These are phyloP conservation scores for Harpegnathos saltator DNA, from an alignment of 1,140 invertebrate genomes.

Conservation along the genomic window DNA sequence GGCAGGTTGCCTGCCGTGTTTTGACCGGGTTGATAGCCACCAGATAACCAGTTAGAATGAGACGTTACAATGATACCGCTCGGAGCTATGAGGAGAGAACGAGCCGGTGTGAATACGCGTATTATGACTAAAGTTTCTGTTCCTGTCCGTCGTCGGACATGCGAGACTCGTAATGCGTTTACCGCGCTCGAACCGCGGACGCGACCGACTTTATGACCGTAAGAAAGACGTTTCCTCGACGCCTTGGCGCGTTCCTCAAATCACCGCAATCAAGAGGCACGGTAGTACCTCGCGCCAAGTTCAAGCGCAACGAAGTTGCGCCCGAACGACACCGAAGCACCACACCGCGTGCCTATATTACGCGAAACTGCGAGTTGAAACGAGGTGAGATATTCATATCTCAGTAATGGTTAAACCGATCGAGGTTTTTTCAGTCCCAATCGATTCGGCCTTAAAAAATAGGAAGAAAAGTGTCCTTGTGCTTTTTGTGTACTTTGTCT, in stretches of 20 bases:
- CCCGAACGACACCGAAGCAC: too few relatives aligned
- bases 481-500: too few relatives aligned
- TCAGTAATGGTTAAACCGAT: too few relatives aligned
- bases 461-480: too few relatives aligned
- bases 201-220: not conserved
- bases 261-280: too few relatives aligned
- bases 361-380: too few relatives aligned
- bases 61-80: conserved; percentile 51
- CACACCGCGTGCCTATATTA: too few relatives aligned
- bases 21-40: conserved; percentile 69
- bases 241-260: not conserved
- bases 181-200: not conserved
- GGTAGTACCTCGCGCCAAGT: too few relatives aligned
- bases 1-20: conserved; percentile 60
- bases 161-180: not conserved
- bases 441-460: too few relatives aligned
- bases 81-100: conserved; percentile 9
- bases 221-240: not conserved
- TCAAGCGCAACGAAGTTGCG: too few relatives aligned
- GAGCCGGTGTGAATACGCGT: conserved; percentile 38
- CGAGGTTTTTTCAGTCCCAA: too few relatives aligned
- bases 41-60: conserved; percentile 59
- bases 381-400: too few relatives aligned
- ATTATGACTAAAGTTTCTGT: conserved; percentile 40
- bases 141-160: conserved; percentile 1